Evolutionary conservation across 2,888 invertebrate genomes (phyloP).

Genomic region (Drosophila tripunctata): DNA sequence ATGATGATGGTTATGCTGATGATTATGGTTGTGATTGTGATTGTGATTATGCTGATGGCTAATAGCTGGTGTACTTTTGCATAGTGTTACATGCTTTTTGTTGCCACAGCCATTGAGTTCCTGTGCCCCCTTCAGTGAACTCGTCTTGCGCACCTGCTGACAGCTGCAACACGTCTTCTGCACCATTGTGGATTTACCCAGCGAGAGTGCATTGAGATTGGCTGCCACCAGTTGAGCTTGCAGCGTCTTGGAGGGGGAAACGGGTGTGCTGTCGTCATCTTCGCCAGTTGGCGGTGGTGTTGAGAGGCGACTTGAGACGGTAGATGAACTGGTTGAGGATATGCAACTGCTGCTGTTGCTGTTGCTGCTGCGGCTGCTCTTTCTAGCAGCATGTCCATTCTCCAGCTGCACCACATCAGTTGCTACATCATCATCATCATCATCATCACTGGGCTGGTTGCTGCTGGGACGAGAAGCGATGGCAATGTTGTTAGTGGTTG

Average conservation of each 20-base stretch:
- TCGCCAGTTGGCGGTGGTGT: constrained; percentile 83
- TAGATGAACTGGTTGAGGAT: constrained; percentile 56
- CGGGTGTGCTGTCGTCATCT: constrained; percentile 78
- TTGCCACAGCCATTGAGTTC: constrained; percentile 61
- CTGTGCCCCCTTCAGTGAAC: constrained; percentile 76
- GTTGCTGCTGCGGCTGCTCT: not conserved
- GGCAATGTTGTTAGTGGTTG: constrained; percentile 74
- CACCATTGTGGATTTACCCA: constrained; percentile 40
- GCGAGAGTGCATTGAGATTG: constrained; percentile 71
- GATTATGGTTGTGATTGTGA: constrained; percentile 39
- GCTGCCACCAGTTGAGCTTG: constrained; percentile 72
- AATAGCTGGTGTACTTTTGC: constrained; percentile 80
- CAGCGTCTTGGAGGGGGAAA: constrained; percentile 75
- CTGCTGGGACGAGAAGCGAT: constrained; percentile 75
- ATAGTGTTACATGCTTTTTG: constrained; percentile 63
- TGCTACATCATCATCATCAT: constrained; percentile 36
- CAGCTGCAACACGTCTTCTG: constrained; percentile 61
- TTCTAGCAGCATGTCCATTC: constrained; percentile 52
- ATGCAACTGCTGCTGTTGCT: constrained; percentile 38
- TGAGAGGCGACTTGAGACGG: constrained; percentile 77
- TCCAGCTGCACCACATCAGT: constrained; percentile 44
- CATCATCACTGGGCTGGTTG: constrained; percentile 64
- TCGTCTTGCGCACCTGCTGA: constrained; percentile 77
- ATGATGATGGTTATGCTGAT: constrained; percentile 35
- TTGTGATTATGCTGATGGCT: constrained; percentile 44